Evolutionary conservation across 2,888 invertebrate species (phyloP).

Genomic region (Rapana venosa): DNA sequence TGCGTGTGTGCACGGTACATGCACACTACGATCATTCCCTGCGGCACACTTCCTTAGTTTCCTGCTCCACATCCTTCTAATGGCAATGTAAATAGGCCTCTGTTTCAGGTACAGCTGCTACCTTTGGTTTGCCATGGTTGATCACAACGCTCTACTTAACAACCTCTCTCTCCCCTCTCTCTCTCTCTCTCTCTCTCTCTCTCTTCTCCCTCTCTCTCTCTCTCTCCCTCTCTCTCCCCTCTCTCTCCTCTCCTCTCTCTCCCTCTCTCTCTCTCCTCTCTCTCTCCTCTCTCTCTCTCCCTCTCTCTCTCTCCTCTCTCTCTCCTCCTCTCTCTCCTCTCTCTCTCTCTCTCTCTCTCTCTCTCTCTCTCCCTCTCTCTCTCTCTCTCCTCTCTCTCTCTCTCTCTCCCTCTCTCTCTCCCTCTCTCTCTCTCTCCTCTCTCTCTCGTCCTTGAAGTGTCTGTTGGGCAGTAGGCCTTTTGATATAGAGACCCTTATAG

Average conservation of each 20-base stretch:
- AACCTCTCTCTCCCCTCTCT: not conserved
- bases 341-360: not conserved
- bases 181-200: not conserved
- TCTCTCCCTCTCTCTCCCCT: not conserved
- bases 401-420: no score
- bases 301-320: not conserved
- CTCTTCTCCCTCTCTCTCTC: not conserved
- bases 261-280: not conserved
- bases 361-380: not conserved
- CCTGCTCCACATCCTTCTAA: no score
- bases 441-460: no score
- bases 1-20: not conserved
- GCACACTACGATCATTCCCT: no score
- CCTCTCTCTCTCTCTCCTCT: no score
- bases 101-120: no score
- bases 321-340: not conserved
- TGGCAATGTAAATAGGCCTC: no score
- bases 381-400: not conserved
- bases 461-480: no score
- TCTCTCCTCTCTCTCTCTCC: not conserved
- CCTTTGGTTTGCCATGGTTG: no score
- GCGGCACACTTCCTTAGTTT: no score
- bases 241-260: not conserved
- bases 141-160: no score
- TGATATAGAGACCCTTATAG: no score